Evolutionary conservation across 2,888 invertebrate species (phyloP), one percentile per base, ranked within the genome.

Genomic region (Torymus aiolomorphi): DNA sequence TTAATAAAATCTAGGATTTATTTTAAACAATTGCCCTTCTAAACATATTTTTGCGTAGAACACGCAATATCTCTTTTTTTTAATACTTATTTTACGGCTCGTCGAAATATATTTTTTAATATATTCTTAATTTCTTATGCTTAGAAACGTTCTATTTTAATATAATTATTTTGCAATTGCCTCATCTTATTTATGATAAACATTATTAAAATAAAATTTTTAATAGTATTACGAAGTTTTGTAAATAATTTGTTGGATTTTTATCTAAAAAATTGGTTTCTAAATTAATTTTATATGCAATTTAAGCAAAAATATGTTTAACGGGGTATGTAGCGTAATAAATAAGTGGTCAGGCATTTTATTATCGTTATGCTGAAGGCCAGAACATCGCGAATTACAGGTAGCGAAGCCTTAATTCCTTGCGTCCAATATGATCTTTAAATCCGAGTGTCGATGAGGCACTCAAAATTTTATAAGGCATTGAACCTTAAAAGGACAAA

Each of bases 381-480:
- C 80, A 74, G 54, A 74, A 72, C 51, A 66, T 71, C 61, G 61
- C 56, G 62, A 75, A 66, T 61, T 54, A 51, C 66, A 69, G 77
- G 51, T 71, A 74, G 59, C 52, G 57, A 71, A 80, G 74, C 66
- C 77, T 74, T 77, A 75, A 81, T 76, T 81, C 76, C 63, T 81
- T 76, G 69, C 78, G 81, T 81, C 76, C 78, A 81, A 75, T 81
- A 71, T 78, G 72, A 72, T 81, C 72, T 72, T 81, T 66, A 42
- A 75, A 74, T 24, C 31, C 56, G 14, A 66, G 51, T 74, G 74
- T 69, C 74, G 2, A 31, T 31, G 42, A 77, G 49, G 56, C 74
- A 70, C 65, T 74, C 69, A 77, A 80, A 31, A 31, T 5, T 59
- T 67, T 77, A 42, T 57, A 73, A 74, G 61, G 74, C 73, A 77